A percentile compares a stretch with the other conserved stretches of the same genome.
Conservation (phyloP, 2,888 invertebrate species). For the Melinaea marsaeus region DNA sequence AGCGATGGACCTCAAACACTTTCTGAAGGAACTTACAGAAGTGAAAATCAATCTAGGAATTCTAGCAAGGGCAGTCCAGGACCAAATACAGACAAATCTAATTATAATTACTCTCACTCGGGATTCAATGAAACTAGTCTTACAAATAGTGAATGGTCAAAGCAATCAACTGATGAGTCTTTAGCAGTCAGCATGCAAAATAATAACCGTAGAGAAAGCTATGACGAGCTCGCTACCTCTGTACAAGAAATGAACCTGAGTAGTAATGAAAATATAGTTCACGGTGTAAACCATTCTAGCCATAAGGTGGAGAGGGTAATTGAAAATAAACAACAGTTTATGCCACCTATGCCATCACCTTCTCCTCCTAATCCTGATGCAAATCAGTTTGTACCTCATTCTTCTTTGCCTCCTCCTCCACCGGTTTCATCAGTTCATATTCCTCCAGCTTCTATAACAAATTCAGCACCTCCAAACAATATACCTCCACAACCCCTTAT, state of each 20-base stretch:
- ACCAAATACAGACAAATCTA: slow-evolving; percentile 59
- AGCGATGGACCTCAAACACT: slow-evolving; percentile 80
- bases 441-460: slow-evolving; percentile 10
- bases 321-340: slow-evolving; percentile 11
- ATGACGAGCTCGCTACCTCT: slow-evolving; percentile 55
- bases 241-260: slow-evolving; percentile 61
- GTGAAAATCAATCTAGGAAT: slow-evolving; percentile 77
- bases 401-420: slow-evolving; percentile 15
- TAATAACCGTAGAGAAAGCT: slow-evolving; percentile 47
- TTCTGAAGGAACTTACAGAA: slow-evolving; percentile 79
- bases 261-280: slow-evolving; percentile 48
- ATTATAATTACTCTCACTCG: slow-evolving; percentile 61
- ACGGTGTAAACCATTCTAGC: slow-evolving; percentile 36
- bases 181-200: slow-evolving; percentile 41
- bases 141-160: slow-evolving; percentile 55
- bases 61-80: slow-evolving; percentile 71
- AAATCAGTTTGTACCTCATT: slow-evolving; percentile 17
- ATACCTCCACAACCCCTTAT: slow-evolving; percentile 31
- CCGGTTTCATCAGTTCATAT: slow-evolving; percentile 19
- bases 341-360: slow-evolving; percentile 13
- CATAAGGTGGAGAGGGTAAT: slow-evolving; percentile 25
- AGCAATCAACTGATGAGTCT: slow-evolving; percentile 46
- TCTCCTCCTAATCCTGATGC: slow-evolving; percentile 8
- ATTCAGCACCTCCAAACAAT: slow-evolving; percentile 24
- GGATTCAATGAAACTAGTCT: slow-evolving; percentile 49